Evolutionary conservation across 2,888 invertebrate species (phyloP), one percentile per base, ranked within the genome.

Genomic region (Drosophila histrio): DNA sequence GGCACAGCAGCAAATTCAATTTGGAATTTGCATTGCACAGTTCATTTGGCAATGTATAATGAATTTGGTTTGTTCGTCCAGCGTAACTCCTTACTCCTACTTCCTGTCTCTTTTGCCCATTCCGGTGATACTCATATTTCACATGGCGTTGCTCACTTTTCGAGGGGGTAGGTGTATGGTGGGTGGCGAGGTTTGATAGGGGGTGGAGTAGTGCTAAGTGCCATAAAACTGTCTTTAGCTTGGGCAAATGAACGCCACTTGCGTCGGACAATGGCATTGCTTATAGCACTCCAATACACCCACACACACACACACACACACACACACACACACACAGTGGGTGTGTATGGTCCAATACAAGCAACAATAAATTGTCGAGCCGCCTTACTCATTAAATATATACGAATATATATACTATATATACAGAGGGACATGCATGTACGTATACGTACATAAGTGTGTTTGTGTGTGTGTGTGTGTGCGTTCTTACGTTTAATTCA

Each of bases 341-440:
- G 41, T 32, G 15, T 36, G 43, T 32, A n/a, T 15, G 32, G 15
- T 26, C 46, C 56, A 66, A 61, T 53, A 41, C 43, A 47, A 43
- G 26, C 57, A 65, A 50, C 68, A 79, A 84, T 84, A 79, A 81
- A 84, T 84, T 84, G 71, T 62, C 36, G 39, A 50, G 49, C 66
- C 79, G 81, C 77, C 68, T 47, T n/a, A 36, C 74, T 81, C 77
- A 81, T 85, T 81, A 81, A 79, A 63, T 60, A 63, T 57, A 65
- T 56, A 13, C 4, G 17, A n/a, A 0, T 24, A 6, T 15, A 22
- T 44, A 24, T 17, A 22, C n/a, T 11, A 15, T 34, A 19, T 19
- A 8, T 38, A 0, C 6, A 13, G 13, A n/a, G 32, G 13, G 32
- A 32, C 39, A 28, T 47, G 9, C 8, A 9, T 49, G 24, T 19